Evolutionary conservation across 2,888 invertebrate genomes (phyloP).

Genomic region (Chalcis sispes): DNA sequence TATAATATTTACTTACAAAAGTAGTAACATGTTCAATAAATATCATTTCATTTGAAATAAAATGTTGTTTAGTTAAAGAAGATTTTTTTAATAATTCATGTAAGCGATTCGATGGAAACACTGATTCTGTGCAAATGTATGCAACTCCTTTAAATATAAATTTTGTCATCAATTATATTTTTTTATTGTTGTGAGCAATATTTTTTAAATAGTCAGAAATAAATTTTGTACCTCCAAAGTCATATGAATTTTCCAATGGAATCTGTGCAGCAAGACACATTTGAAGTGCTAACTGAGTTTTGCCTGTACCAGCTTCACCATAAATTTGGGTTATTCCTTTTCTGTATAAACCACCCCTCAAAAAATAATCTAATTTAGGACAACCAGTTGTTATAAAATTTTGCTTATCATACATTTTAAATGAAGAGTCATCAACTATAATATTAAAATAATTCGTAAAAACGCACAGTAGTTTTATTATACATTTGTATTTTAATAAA

Average conservation of each 20-base stretch:
- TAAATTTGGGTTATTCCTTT: slow-evolving; percentile 86
- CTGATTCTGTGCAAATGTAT: slow-evolving; percentile 88
- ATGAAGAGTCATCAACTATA: slow-evolving; percentile 45
- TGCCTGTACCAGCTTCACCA: slow-evolving; percentile 89
- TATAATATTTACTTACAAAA: slow-evolving; percentile 61
- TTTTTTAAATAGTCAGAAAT: too few species aligned
- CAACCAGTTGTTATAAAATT: slow-evolving; percentile 78
- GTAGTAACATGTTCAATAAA: slow-evolving; percentile 82
- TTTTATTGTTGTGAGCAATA: too few species aligned
- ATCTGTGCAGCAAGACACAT: slow-evolving; percentile 82
- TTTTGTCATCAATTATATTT: too few species aligned
- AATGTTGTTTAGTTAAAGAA: slow-evolving; percentile 66
- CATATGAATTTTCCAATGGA: slow-evolving; percentile 77
- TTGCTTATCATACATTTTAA: slow-evolving; percentile 57
- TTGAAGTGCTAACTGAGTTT: slow-evolving; percentile 88
- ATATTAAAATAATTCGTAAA: background rate
- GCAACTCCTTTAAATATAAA: slow-evolving; percentile 76
- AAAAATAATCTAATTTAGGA: slow-evolving; percentile 78
- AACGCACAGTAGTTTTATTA: too few species aligned
- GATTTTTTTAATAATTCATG: slow-evolving; percentile 77
- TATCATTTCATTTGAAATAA: slow-evolving; percentile 79
- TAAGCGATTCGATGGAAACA: slow-evolving; percentile 84
- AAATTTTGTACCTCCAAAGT: slow-evolving; percentile 78
- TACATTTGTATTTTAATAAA: too few species aligned
- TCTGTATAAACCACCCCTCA: slow-evolving; percentile 83